Evolutionary conservation across 1,140 invertebrate species (phyloP), one percentile per base, ranked within the genome.

Genomic region (Dreissena polymorpha): DNA sequence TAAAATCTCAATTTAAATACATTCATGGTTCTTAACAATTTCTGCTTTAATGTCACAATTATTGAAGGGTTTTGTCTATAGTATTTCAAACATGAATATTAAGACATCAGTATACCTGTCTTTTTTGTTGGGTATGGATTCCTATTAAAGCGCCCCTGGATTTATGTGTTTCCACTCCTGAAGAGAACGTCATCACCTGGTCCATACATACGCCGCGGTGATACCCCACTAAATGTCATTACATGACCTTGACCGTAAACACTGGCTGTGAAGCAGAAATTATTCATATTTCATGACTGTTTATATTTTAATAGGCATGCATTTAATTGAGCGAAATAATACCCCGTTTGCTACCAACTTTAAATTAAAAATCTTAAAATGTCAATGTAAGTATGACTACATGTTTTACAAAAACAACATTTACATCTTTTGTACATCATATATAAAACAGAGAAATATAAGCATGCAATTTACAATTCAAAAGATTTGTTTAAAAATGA

Each of bases 221-320:
- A 39, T 6, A 95, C 90, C 76, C 96, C 95, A 91, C 99, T 98
- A 90, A 99, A 99, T 0, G 98, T 99, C 16, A 97, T 95, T 51
- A 99, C 94, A 91, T 99, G 98, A 0, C 98, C 98, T 93, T 99
- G 98, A 0, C 98, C 98, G 91, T 97, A 99, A 27, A 98, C 95
- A 23, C 96, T 93, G 14, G 94, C 95, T 95, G 86, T 12, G 84
- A 70, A 57, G 60, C 25, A 23, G 71, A 49, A 65, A n/a, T 63
- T 2, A 63, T 63, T 3, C 18, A 63, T 63, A n/a, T n/a, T 25
- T 25, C 0, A 29, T 27, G 18, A 3, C 60, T 23, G 73, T 25
- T 27, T 21, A 16, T 63, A 29, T 29, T 13, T 14, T 27, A 63
- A 10, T 63, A 16, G 0, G 73, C 53, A 63, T 60, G n/a, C 23